phyloP scores from a whole-genome alignment of 2,113 vertebrate species.

The Actenoides hombroni region DNA sequence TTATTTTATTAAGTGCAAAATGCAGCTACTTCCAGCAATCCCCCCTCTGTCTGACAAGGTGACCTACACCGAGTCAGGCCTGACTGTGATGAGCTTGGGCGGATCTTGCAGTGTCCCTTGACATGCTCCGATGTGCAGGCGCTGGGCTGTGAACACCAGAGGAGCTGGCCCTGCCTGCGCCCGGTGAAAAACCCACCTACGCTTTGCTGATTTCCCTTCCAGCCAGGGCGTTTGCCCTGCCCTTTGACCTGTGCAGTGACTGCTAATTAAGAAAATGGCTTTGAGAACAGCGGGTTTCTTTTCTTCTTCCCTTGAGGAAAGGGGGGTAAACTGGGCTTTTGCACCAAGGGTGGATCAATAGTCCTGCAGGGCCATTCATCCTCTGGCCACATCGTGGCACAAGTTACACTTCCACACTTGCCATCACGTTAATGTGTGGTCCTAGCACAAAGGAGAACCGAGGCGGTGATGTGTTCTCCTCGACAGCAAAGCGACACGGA shows the following conservation, averaged over 20 bases:
- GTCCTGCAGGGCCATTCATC: neutral
- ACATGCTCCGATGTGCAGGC: neutral
- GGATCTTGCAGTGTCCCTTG: neutral
- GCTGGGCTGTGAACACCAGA: neutral
- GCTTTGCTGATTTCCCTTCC: neutral
- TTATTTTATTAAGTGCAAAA: neutral
- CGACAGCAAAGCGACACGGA: neutral
- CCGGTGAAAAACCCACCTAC: neutral
- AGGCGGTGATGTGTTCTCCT: neutral
- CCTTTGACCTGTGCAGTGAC: neutral
- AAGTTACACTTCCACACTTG: neutral
- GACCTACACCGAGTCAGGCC: neutral
- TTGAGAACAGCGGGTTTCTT: neutral
- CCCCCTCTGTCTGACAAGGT: neutral
- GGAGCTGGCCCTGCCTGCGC: neutral
- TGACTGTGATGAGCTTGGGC: neutral
- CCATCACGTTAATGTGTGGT: rapidly evolving
- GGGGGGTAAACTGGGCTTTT: neutral
- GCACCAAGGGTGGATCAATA: neutral
- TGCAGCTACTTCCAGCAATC: neutral
- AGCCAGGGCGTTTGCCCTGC: neutral
- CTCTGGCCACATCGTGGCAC: neutral
- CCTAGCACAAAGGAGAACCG: neutral
- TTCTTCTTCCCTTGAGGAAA: neutral
- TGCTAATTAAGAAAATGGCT: neutral